A percentile compares a stretch with the other conserved stretches of the same genome.
Conservation (phyloP, 2,888 invertebrate species). For the Panzeria rudis region DNA sequence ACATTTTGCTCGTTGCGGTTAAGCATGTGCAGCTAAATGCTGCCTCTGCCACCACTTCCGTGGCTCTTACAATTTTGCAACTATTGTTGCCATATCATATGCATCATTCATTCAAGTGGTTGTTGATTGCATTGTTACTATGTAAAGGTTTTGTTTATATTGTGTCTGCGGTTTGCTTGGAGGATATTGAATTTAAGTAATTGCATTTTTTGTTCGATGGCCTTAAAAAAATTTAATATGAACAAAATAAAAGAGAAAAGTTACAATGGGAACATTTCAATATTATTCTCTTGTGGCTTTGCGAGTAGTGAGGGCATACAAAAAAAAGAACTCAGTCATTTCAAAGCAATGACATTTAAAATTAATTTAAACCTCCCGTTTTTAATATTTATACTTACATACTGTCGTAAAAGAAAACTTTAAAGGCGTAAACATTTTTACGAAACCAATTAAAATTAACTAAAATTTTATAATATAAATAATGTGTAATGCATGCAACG, state of each 20-base stretch:
- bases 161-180: conserved; percentile 48
- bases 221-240: not conserved
- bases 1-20: conserved; percentile 27
- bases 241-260: conserved; percentile 3
- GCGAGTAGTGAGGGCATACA: not conserved
- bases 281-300: conserved; percentile 12
- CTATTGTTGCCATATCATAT: conserved; percentile 28
- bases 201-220: conserved; percentile 37
- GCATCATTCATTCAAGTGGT: conserved; percentile 60
- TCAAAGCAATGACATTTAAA: not conserved
- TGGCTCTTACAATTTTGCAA: not conserved
- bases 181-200: conserved; percentile 51
- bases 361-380: no score
- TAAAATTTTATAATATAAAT: no score
- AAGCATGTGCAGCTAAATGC: conserved; percentile 25
- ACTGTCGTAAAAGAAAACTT: no score
- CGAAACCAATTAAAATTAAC: no score
- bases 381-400: no score
- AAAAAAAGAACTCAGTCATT: not conserved
- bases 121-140: conserved; percentile 49
- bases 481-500: no score
- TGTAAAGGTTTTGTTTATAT: conserved; percentile 52
- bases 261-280: not conserved
- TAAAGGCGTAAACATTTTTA: no score
- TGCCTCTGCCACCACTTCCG: not conserved